These are phyloP conservation scores for Eupithecia insigniata DNA, from an alignment of 2,888 invertebrate species.

Conservation along the genomic window DNA sequence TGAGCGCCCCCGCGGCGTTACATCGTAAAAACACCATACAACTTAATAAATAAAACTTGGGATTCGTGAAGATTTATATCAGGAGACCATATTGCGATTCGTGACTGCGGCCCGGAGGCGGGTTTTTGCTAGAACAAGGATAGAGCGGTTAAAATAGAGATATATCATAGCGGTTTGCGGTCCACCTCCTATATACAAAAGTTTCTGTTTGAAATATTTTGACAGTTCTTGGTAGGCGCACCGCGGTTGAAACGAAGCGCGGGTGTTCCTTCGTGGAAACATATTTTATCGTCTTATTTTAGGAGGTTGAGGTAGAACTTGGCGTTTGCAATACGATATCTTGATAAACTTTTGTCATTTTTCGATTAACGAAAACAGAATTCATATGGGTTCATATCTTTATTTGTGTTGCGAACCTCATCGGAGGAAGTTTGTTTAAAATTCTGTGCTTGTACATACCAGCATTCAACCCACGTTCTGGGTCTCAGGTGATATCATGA, in stretches of 20 bases:
- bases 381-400: slow-evolving; percentile 1
- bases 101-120: slow-evolving; percentile 64
- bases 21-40: slow-evolving; percentile 82
- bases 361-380: background rate
- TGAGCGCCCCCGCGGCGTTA: slow-evolving; percentile 77
- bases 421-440: slow-evolving; percentile 47
- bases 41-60: slow-evolving; percentile 83
- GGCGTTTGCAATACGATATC: slow-evolving; percentile 21
- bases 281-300: slow-evolving; percentile 58
- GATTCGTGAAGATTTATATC: slow-evolving; percentile 82
- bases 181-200: slow-evolving; percentile 68
- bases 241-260: slow-evolving; percentile 51
- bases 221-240: slow-evolving; percentile 76
- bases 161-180: slow-evolving; percentile 70
- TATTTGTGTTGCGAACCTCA: slow-evolving; percentile 14
- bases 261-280: slow-evolving; percentile 71
- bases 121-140: slow-evolving; percentile 67
- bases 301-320: slow-evolving; percentile 16
- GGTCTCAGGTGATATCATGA: slow-evolving; percentile 74
- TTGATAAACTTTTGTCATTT: slow-evolving; percentile 18
- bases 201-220: slow-evolving; percentile 75
- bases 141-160: slow-evolving; percentile 70
- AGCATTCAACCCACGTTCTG: slow-evolving; percentile 71
- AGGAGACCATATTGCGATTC: slow-evolving; percentile 74
- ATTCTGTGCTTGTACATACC: slow-evolving; percentile 46